Evolutionary conservation across 2,888 invertebrate species (phyloP), one percentile per base, ranked within the genome.

Genomic region (Myathropa florea): DNA sequence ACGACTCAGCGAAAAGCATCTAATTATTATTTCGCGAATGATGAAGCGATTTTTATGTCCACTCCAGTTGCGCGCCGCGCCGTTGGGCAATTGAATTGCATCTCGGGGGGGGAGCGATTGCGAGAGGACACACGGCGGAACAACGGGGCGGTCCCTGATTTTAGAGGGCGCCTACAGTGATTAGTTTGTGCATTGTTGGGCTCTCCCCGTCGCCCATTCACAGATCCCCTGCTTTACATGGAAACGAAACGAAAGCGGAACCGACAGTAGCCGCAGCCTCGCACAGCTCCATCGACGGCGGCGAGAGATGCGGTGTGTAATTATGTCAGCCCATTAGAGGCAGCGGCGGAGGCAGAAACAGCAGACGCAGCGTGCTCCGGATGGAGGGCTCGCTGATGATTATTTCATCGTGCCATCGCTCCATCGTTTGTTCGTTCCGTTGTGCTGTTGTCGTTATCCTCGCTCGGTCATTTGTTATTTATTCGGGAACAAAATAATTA

Each of bases 21-120:
- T 85, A 85, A 82, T 82, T 85, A 82, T 85, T 85, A 70, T 76
- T 85, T 85, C 39, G 76, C 84, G 72, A 84, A 85, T 85, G 82
- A 85, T 85, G 76, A 82, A 85, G 85, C 85, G 85, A 85, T 85
- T 85, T 84, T 85, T 85, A 82, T 85, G 84, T 84, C 84, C 84
- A 84, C 76, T 46, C 46, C 76, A 67, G 21, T 28, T 63, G 61
- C 67, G 76, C 61, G 60, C 75, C 59, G 55, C 46, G 75, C 75
- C 76, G 61, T 33, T 67, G 76, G 80, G 65, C 84, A 80, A 80
- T 84, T 84, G 76, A 84, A 80, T 71, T 84, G 67, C 84, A 80
- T 30, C 72, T 26, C 77, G 61, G 57, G 46, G 36, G 55, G 26
- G 23, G 60, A 33, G 23, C 4, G 57, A 28, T 3, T 3, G 18